A percentile compares a stretch with the other conserved stretches of the same genome.
Conservation (phyloP, 2,888 invertebrate genomes). For the Drosophila siamana region DNA sequence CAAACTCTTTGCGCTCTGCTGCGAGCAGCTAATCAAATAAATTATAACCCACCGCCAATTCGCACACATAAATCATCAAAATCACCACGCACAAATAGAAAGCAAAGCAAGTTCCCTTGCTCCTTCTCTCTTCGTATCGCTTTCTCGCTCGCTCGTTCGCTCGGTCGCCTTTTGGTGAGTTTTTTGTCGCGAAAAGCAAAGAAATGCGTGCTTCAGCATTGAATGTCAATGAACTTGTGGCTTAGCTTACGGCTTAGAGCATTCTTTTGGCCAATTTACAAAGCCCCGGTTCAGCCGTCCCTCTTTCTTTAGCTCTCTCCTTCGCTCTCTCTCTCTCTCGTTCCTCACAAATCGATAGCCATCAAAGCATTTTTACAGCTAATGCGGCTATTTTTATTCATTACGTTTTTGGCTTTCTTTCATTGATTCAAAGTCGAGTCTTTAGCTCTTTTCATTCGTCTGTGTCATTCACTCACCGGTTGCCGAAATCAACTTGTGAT, state of each 20-base stretch:
- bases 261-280: conserved; percentile 76
- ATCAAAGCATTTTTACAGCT: conserved; percentile 79
- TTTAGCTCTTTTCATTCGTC: conserved; percentile 30
- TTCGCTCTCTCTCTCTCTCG: conserved; percentile 11
- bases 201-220: conserved; percentile 39
- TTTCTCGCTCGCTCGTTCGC: background rate
- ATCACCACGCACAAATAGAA: conserved; percentile 58
- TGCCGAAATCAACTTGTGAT: conserved; percentile 16
- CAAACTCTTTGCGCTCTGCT: conserved; percentile 49
- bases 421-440: conserved; percentile 43
- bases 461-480: conserved; percentile 23
- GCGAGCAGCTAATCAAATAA: conserved; percentile 57
- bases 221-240: conserved; percentile 74
- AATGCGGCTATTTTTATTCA: conserved; percentile 81
- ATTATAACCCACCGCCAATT: conserved; percentile 27
- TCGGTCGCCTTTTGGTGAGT: conserved; percentile 13
- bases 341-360: conserved; percentile 70
- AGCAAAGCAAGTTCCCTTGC: conserved; percentile 30
- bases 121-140: background rate
- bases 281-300: conserved; percentile 49
- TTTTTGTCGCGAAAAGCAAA: conserved; percentile 64
- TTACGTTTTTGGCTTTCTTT: conserved; percentile 74
- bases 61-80: conserved; percentile 54
- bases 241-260: conserved; percentile 66
- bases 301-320: conserved; percentile 7